Evolutionary conservation across 2,888 invertebrate genomes (phyloP), one percentile per base, ranked within the genome.

Genomic region (Drosophila cognata): DNA sequence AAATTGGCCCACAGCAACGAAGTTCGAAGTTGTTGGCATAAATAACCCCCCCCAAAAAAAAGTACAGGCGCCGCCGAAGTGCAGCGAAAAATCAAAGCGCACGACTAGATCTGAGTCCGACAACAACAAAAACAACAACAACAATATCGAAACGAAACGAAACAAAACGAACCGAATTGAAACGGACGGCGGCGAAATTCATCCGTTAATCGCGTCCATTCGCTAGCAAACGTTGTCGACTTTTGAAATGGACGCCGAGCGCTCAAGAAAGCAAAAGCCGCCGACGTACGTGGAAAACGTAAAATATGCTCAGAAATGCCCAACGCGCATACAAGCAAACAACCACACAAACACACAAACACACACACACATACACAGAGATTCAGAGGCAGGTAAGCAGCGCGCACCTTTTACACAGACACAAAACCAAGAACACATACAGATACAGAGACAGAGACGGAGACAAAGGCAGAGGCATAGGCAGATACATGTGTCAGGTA

Each of bases 151-250:
- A 53, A 35, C 53, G 31, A 52, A 29, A 52, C 48, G 11, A 28
- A 67, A 55, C 35, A 35, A 58, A 29, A 63, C 46, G 21, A 46
- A 58, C 41, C 64, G 21, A 65, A 31, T 29, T 16, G 33, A 52
- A 53, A 13, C 38, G 57, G 46, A 57, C 59, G 59, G 35, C 63
- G 50, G 55, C 65, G 55, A 56, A 78, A 50, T 81, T 90, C 83
- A 84, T 91, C 91, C 92, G 92, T 85, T 90, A 92, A 91, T 90
- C 89, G 90, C 92, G 91, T 92, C 92, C 92, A 91, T 88, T 91
- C 92, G 90, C 91, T 88, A 92, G 91, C 91, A 92, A 91, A 91
- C 88, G 91, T 90, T 91, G 91, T 89, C 91, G 89, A 89, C 91
- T 92, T 92, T 92, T 92, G 88, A 92, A 92, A 91, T 90, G 89